Base-by-base conservation (phyloP, 1,140 invertebrate species). In the Eufriesea mexicana region DNA sequence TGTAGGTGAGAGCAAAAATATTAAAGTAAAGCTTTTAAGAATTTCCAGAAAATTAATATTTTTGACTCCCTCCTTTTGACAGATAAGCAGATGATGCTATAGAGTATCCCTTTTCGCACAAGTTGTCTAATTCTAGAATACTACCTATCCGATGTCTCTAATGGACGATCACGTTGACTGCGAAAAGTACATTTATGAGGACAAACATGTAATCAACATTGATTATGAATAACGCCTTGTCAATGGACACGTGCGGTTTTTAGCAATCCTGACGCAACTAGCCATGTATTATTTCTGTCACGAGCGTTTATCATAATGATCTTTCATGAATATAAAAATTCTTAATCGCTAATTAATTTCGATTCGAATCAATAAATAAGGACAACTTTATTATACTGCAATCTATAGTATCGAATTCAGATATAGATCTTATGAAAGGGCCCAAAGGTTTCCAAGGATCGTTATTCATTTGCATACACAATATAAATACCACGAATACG, bases 211-310 rank as follows among this genome's bases (percentile, higher is more conserved):
- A 83, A 79, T 61, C 62, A 4, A 25, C 35, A 79, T 47, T 86
- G 71, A 82, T 75, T 75, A 75, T 66, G 75, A 42, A 79, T 61
- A 79, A 49, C 55, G 28, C 59, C 20, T 67, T 59, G 35, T 84
- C 74, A 84, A 66, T 86, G 80, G 86, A 75, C 87, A 89, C 83
- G 88, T 89, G 72, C 73, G 80, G 73, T 83, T 86, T 85, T 85
- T 75, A 82, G 57, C 55, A 71, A 74, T 42, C 55, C 28, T 85
- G 83, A 88, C 82, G 83, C 74, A 85, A 74, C 82, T 61, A 61
- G n/a, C 35, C 64, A 81, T 66, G 54, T 35, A 55, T 78, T 88
- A 88, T 85, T 88, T 87, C 68, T 28, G 75, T 78, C 66, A 55
- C 23, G 74, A 18, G 14, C 45, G 20, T 45, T 23, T 23, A 71